Base-by-base conservation (phyloP, 2,113 vertebrate species). In the Microcebus jonahi region DNA sequence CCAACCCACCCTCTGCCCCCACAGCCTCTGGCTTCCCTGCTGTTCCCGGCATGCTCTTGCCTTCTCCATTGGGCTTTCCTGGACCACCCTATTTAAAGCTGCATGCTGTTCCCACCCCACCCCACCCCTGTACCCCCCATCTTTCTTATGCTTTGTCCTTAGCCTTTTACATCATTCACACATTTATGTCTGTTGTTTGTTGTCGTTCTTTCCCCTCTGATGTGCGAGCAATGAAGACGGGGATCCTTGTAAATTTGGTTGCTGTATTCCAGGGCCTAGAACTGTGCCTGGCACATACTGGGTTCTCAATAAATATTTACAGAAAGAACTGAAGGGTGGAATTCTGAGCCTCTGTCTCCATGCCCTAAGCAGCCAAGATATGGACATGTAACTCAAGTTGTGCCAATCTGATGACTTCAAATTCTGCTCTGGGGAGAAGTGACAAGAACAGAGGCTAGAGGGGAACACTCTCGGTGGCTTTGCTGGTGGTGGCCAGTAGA, bases 121-220 rank as follows among this genome's bases (percentile, higher is more conserved):
- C 5, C 53, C 17, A 5, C 53, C 17, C 13, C 20, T 6, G 2
- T 0, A 0, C 18, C 31, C n/a, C 34, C 39, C 1, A 8, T 63
- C 84, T 92, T 59, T 71, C 36, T 89, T 59, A 17, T 29, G 2
- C 48, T 80, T 39, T 39, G 42, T 71, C 31, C 29, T 73, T 75
- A 14, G 39, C 18, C 18, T 5, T 29, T 55, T 57, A 50, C 29
- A 14, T 29, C 70, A 68, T 18, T 65, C 23, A 11, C n/a, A 5
- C 27, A 55, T 53, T 53, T 73, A 31, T 48, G 34, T 14, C 39
- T 36, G 5, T 50, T 20, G 17, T 42, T 82, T 50, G 10, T 67
- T 23, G 25, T 91, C 29, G 15, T 4, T 68, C 87, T 88, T 91
- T 85, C 50, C 65, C 45, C 39, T 55, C 34, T 31, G 1, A 13